Percentiles rank a stretch among this genome's conserved stretches.
These are phyloP conservation scores for Motacilla alba DNA, from an alignment of 2,113 vertebrate species.

Conservation along the genomic window DNA sequence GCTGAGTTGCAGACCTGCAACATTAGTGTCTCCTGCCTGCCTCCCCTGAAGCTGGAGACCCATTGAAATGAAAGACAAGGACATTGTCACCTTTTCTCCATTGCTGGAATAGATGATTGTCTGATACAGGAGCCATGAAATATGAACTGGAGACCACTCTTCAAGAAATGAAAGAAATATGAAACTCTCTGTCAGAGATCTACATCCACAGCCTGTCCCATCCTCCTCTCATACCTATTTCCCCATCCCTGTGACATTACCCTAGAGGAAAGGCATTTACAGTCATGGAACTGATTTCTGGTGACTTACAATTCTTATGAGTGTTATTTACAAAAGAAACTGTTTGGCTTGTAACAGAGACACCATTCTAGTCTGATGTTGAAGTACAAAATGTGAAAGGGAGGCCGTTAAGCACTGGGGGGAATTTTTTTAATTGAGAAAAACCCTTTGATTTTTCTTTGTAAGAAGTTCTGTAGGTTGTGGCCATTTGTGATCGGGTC, in stretches of 20 bases:
- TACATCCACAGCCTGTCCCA: neutral
- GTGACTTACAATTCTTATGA: neutral
- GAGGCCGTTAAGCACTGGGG: neutral
- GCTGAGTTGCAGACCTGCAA: neutral
- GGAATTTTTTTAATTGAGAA: neutral
- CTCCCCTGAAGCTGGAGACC: neutral
- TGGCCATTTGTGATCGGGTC: neutral
- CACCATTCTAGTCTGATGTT: neutral
- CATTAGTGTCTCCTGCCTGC: neutral
- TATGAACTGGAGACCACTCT: neutral
- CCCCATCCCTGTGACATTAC: neutral
- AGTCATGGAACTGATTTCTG: neutral
- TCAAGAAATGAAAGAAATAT: neutral
- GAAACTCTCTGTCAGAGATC: neutral
- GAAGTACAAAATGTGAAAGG: neutral
- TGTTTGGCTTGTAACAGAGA: neutral
- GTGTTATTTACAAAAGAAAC: neutral
- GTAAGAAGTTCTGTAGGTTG: neutral
- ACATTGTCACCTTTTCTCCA: neutral
- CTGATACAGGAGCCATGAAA: neutral
- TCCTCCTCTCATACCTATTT: neutral
- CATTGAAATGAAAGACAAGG: neutral
- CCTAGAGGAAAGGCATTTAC: neutral
- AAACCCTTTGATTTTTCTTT: neutral
- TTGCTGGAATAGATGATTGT: neutral